Percentiles rank a stretch among this genome's conserved stretches.
Conservation (phyloP, 2,113 vertebrate species). For the Vulpes ferrilata region DNA sequence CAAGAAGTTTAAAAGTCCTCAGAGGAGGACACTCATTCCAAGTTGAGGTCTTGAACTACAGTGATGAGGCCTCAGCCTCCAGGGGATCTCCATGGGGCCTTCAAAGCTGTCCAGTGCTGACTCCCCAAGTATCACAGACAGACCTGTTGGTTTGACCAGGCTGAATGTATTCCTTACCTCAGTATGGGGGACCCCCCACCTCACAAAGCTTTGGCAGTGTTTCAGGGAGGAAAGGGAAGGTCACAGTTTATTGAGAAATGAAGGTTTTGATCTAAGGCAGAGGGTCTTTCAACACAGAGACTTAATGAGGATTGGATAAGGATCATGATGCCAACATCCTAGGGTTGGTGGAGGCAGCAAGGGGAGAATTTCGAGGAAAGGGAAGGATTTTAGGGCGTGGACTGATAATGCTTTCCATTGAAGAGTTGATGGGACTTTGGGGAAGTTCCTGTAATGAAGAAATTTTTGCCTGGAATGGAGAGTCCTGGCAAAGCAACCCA, state of each 20-base stretch:
- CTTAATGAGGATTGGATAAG: neutral
- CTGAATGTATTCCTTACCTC: neutral
- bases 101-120: neutral
- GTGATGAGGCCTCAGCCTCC: neutral
- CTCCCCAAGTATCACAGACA: neutral
- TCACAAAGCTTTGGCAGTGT: neutral
- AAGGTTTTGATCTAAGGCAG: neutral
- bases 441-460: neutral
- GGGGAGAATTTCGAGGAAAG: neutral
- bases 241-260: neutral
- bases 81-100: neutral
- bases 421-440: neutral
- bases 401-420: neutral
- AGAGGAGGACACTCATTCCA: neutral
- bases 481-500: neutral
- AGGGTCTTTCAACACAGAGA: neutral
- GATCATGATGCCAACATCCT: neutral
- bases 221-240: neutral
- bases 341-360: neutral
- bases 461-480: neutral
- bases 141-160: neutral
- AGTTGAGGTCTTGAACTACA: conserved; percentile 14
- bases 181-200: neutral
- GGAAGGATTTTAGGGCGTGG: neutral
- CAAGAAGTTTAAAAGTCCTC: neutral